Percentiles rank a stretch among this genome's conserved stretches.
Conservation (phyloP, 2,113 vertebrate species). For the Saimiri boliviensis region DNA sequence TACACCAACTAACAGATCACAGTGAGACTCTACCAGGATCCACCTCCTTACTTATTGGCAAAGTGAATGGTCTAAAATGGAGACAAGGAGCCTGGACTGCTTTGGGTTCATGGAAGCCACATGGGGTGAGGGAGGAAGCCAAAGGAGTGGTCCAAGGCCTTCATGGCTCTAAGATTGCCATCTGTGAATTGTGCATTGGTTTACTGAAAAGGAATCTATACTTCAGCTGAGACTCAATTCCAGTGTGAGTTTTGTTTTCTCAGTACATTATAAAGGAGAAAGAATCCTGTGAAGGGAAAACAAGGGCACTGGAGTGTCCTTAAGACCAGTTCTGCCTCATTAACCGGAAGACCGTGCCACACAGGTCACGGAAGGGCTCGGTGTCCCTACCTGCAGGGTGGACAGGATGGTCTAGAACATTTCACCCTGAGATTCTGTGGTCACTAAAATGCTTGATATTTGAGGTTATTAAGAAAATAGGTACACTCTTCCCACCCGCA, state of each 20-base stretch:
- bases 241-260: not conserved
- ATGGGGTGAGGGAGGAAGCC: not conserved
- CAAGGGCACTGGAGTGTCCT: not conserved
- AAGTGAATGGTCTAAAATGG: not conserved
- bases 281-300: not conserved
- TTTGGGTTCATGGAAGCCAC: not conserved
- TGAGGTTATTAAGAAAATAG: not conserved
- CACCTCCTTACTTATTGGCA: not conserved
- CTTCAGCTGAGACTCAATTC: not conserved
- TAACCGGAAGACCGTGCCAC: not conserved
- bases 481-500: not conserved
- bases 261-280: not conserved
- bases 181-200: not conserved
- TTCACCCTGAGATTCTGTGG: not conserved
- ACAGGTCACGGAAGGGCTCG: not conserved
- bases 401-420: not conserved
- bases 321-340: not conserved
- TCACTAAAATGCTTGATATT: not conserved
- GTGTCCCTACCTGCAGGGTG: no score
- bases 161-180: not conserved
- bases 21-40: not conserved
- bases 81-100: not conserved
- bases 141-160: not conserved
- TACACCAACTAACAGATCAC: not conserved
- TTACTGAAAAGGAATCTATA: not conserved